Base-by-base conservation (phyloP, 2,888 invertebrate genomes). In the Nipponacmea schrenckii region DNA sequence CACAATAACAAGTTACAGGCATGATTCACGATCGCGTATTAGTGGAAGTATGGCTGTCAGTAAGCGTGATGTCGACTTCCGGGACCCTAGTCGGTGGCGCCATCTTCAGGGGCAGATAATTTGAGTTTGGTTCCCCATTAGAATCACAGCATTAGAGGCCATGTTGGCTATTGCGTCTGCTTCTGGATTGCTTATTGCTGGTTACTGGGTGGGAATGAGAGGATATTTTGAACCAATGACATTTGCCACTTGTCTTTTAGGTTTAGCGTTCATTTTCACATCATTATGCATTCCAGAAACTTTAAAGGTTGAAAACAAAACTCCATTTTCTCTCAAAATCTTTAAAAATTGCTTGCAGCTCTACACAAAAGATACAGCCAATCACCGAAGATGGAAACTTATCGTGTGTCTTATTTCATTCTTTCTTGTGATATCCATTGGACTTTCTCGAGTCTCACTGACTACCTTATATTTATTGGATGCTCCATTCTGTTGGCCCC, bases 111-210 rank as follows among this genome's bases (percentile, higher is more conserved):
- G n/a, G n/a, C n/a, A n/a, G n/a, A n/a, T n/a, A n/a, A n/a, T n/a
- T n/a, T n/a, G n/a, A n/a, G n/a, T n/a, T n/a, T n/a, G n/a, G n/a
- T n/a, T n/a, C n/a, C n/a, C n/a, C 0, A 50, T 79, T 10, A 67
- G 73, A 7, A 78, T 80, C 24, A 69, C 77, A 1, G 50, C 74
- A 27, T 69, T 77, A 66, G 80, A 80, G 62, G 77, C 74, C 8
- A 56, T 73, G 8, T 45, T 76, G 20, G 77, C 76, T 14, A 31
- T 71, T 3, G 27, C 69, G 2, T n/a, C 66, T 14, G 75, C 69
- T 2, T 2, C 73, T 0, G 69, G 74, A 1, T 14, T 31, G 5
- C 10, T 73, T 0, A 26, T 44, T 26, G 26, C 72, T 10, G 79
- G 76, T 1, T 74, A 69, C 62, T 75, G 77, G 75, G 73, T 77